A percentile compares a stretch with the other conserved stretches of the same genome.
Evolutionary conservation across 2,113 vertebrate genomes (phyloP).

Genomic region (Variabilichromis moorii): DNA sequence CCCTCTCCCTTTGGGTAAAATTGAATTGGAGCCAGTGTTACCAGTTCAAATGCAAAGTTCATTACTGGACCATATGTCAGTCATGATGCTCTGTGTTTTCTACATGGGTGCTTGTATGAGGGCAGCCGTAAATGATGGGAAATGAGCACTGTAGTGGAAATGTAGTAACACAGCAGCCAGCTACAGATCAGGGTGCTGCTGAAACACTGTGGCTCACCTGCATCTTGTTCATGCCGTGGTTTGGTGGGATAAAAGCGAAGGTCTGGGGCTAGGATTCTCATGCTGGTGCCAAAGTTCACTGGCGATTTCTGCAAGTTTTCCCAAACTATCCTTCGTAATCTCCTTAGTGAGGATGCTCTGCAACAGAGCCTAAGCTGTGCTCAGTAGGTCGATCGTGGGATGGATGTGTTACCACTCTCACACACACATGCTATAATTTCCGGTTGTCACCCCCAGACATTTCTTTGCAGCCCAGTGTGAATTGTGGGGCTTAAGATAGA

Average conservation of each 20-base stretch:
- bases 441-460: conserved; percentile 33
- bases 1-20: neutral
- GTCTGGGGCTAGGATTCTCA: neutral
- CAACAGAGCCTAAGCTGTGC: conserved; percentile 51
- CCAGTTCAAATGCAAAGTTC: conserved; percentile 16
- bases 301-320: conserved; percentile 22
- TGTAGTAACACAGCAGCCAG: neutral
- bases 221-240: neutral
- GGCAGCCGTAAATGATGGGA: neutral
- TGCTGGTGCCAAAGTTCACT: conserved; percentile 38
- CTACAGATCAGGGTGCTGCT: neutral
- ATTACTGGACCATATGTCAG: conserved; percentile 27
- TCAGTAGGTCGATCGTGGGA: conserved; percentile 15
- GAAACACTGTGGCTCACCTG: neutral
- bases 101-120: conserved; percentile 16
- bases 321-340: conserved; percentile 48
- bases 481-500: conserved; percentile 48
- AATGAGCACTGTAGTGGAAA: neutral
- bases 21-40: conserved; percentile 17
- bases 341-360: conserved; percentile 51
- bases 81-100: conserved; percentile 7
- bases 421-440: neutral
- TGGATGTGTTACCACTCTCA: neutral
- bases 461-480: conserved; percentile 35
- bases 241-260: neutral